Percentiles rank a stretch among this genome's conserved stretches.
Conservation (phyloP, 2,888 invertebrate species). For the Laspeyria flexula region DNA sequence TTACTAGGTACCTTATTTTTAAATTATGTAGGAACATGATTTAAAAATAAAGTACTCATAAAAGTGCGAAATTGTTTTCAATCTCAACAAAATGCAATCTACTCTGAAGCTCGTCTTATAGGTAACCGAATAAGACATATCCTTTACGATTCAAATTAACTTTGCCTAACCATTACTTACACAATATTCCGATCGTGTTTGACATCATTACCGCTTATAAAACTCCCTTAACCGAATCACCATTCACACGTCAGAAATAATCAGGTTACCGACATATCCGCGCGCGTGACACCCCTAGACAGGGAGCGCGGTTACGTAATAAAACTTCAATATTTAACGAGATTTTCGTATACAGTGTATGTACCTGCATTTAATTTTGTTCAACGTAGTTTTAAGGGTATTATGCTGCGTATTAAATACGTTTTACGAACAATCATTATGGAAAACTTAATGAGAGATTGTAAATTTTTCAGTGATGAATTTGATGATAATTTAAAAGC, state of each 20-base stretch:
- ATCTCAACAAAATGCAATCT: too few relatives aligned
- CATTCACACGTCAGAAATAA: conserved; percentile 1
- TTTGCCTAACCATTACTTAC: too few relatives aligned
- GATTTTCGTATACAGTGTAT: conserved; percentile 24
- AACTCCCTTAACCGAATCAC: neutral
- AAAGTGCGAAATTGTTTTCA: too few relatives aligned
- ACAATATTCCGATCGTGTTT: neutral
- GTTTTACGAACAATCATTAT: conserved; percentile 1
- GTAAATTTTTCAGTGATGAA: neutral
- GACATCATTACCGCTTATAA: neutral
- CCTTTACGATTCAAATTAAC: too few relatives aligned
- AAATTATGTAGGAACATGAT: too few relatives aligned
- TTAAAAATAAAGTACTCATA: too few relatives aligned
- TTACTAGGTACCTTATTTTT: too few relatives aligned
- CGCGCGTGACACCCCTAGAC: conserved; percentile 5
- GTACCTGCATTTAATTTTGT: conserved; percentile 28
- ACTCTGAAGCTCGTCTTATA: too few relatives aligned
- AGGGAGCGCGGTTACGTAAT: conserved; percentile 17
- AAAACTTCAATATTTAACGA: conserved; percentile 39
- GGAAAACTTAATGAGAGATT: conserved; percentile 2
- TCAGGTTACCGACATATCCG: neutral
- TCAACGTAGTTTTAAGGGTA: conserved; percentile 15
- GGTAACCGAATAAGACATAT: too few relatives aligned
- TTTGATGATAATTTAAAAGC: neutral
- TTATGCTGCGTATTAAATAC: neutral